A percentile compares a stretch with the other conserved stretches of the same genome.
phyloP scores from a whole-genome alignment of 2,113 vertebrate genomes.

The Antechinus flavipes region DNA sequence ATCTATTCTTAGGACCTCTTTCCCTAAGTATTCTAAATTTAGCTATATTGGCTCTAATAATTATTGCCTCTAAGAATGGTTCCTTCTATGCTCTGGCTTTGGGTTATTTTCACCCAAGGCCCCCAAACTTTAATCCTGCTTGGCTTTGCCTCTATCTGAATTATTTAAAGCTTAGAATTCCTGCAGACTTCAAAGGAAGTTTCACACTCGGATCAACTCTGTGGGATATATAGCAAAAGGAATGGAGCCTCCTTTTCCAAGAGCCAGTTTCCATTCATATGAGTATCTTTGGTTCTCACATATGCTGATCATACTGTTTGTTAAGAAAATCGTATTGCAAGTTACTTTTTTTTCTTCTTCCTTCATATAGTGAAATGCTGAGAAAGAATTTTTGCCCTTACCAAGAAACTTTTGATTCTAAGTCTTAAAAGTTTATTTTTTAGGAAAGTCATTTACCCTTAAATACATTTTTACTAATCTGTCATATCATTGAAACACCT shows the following conservation, averaged over 20 bases:
- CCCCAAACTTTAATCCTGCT: slow-evolving; percentile 60
- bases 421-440: slow-evolving; percentile 46
- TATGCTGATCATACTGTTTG: not conserved
- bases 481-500: not conserved
- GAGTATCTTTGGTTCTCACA: not conserved
- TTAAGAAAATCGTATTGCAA: slow-evolving; percentile 41
- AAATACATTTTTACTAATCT: slow-evolving; percentile 31
- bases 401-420: slow-evolving; percentile 43
- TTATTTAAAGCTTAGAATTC: slow-evolving; percentile 65
- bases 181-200: slow-evolving; percentile 66
- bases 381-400: slow-evolving; percentile 47
- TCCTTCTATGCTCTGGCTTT: not conserved
- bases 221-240: not conserved
- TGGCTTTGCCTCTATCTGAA: slow-evolving; percentile 63
- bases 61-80: slow-evolving; percentile 17
- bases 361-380: slow-evolving; percentile 39
- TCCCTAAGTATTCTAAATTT: slow-evolving; percentile 17
- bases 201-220: slow-evolving; percentile 49
- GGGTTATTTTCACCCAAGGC: slow-evolving; percentile 31
- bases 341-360: slow-evolving; percentile 8
- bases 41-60: slow-evolving; percentile 22
- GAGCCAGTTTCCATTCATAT: not conserved
- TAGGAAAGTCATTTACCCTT: slow-evolving; percentile 16
- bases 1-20: not conserved
- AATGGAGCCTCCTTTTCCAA: slow-evolving; percentile 1